These are phyloP conservation scores for Phyllostomus hastatus DNA, from an alignment of 2,113 vertebrate genomes.

Conservation along the genomic window DNA sequence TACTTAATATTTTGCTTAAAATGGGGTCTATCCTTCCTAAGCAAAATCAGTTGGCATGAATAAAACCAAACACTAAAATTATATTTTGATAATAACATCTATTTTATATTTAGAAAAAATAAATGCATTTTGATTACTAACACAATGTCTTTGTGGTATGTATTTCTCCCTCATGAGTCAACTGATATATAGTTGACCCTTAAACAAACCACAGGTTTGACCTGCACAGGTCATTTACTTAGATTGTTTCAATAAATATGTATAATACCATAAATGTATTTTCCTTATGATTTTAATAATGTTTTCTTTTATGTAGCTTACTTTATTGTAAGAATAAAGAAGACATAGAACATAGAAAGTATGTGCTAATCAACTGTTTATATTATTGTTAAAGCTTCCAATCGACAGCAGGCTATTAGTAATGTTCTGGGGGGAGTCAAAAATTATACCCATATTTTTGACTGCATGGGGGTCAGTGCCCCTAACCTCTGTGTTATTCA, in stretches of 20 bases:
- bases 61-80: background rate
- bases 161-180: background rate
- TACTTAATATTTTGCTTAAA: background rate
- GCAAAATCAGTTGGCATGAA: background rate
- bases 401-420: background rate
- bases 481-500: background rate
- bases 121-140: background rate
- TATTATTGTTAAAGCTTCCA: background rate
- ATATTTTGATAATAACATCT: background rate
- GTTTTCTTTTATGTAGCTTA: background rate
- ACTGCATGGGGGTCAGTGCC: background rate
- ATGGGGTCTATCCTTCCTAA: background rate
- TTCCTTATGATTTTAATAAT: background rate
- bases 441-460: background rate
- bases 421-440: background rate
- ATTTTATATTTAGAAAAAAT: background rate
- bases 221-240: background rate
- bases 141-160: background rate
- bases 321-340: background rate
- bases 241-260: background rate
- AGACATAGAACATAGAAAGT: background rate
- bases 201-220: background rate
- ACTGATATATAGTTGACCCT: background rate
- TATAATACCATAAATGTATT: background rate
- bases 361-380: background rate